Evolutionary conservation across 1,140 invertebrate genomes (phyloP), one percentile per base, ranked within the genome.

Genomic region (Drosophila arizonae): DNA sequence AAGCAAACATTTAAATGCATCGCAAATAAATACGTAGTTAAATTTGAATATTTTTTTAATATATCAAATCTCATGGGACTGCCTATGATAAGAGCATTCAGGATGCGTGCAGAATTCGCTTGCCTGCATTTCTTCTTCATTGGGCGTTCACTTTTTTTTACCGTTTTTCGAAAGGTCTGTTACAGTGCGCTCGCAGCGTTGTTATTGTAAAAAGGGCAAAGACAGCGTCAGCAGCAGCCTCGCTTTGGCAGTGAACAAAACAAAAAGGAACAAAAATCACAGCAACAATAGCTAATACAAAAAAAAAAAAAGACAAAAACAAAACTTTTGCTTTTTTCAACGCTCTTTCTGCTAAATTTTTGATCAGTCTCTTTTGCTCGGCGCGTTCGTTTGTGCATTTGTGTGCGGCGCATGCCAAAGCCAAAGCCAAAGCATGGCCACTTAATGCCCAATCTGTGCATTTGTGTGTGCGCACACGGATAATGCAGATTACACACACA

Each of bases 381-480:
- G 21, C 11, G 43, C 50, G 11, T 45, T 28, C 60, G 33, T 17
- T 24, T 55, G 24, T 63, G 36, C 45, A 56, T 30, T 45, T 56
- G 11, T 70, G 41, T 72, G 45, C 52, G 69, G 69, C 69, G 66
- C 69, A 72, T 72, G 69, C 62, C 69, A 72, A 72, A 72, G 62
- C 69, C 65, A 62, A 66, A 66, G 69, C 62, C 69, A 72, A 72
- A 72, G 57, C 69, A 63, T 72, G 64, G 63, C 69, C 54, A 66
- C 69, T 72, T 72, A 72, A 72, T 62, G 62, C 46, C 69, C 61
- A 71, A 65, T 71, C 52, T 71, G 45, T 71, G 28, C 6, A 30
- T 30, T 4, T 39, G 36, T 63, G 67, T 70, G 58, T 70, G 58
- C 52, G 60, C 60, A 48, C 67, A 48, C 67, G 50, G 51, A 65